Evolutionary conservation across 2,113 vertebrate genomes (phyloP).

Genomic region (Gnathochromis pfefferi): DNA sequence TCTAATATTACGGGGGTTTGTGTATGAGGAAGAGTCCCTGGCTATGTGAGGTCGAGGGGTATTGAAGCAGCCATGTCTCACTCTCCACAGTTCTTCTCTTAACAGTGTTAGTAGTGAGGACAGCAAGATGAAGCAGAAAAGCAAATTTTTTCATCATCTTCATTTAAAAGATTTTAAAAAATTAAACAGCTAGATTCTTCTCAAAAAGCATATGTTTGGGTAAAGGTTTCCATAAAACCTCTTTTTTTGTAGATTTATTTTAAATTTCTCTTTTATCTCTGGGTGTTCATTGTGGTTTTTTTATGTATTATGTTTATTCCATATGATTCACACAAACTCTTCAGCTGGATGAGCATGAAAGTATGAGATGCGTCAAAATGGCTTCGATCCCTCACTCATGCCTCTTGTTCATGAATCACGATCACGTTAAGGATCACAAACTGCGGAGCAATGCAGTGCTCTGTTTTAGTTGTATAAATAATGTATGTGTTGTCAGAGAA

Average conservation of each 20-base stretch:
- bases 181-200: background rate
- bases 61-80: background rate
- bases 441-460: background rate
- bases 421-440: background rate
- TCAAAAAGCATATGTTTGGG: background rate
- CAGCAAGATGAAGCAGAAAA: background rate
- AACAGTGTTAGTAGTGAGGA: background rate
- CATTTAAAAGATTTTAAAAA: background rate
- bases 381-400: constrained; percentile 27
- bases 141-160: background rate
- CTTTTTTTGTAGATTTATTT: background rate
- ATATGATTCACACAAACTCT: background rate
- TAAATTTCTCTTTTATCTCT: background rate
- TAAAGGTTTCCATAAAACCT: background rate
- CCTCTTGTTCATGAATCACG: background rate
- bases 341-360: constrained; percentile 31
- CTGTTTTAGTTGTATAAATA: background rate
- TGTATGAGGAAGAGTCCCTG: background rate
- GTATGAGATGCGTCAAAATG: constrained; percentile 12
- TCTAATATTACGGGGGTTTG: background rate
- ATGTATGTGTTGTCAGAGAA: background rate
- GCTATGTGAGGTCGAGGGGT: background rate
- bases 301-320: background rate
- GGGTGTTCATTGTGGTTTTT: background rate
- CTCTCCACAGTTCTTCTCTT: background rate